Base-by-base conservation (phyloP, 2,113 vertebrate species). In the Anas platyrhynchos region DNA sequence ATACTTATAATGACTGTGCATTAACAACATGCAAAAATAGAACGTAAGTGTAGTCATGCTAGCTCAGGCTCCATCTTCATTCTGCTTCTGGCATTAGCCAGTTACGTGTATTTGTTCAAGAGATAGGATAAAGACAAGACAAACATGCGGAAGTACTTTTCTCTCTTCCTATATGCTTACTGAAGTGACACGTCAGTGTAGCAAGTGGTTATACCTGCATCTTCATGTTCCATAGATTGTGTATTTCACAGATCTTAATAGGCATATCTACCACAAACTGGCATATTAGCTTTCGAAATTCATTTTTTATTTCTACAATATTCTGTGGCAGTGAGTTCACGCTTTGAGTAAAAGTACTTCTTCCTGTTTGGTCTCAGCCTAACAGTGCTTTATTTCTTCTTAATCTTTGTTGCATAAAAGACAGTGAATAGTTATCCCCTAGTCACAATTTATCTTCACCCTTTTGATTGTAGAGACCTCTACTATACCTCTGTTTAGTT, bases 221-320 rank as follows among this genome's bases (percentile, higher is more conserved):
- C 25, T 38, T 88, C 17, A 38, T 56, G 46, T 43, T 52, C 44
- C 38, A 87, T 3, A 67, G 75, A 61, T n/a, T 76, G 87, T 73
- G 31, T 83, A 89, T 66, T 89, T 97, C 32, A 69, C 22, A 66
- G 44, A 32, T 73, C 85, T 93, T 91, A 94, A 79, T 27, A 58
- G 75, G 44, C 34, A 91, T 76, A 87, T 79, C 2, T 7, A 83
- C 67, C 78, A 73, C 67, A 73, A 66, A 58, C 54, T 62, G 82
- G 41, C 71, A 79, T 34, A 79, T 56, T 65, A 76, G 17, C 69
- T 86, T 86, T 81, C 55, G 41, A 93, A 92, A 90, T 66, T 18
- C 38, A 41, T 69, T 59, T 93, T 86, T 68, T 65, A n/a, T 34
- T 67, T 74, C 66, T 36, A 61, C 68, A 91, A 43, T 55, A 88